Percentiles rank a stretch among this genome's conserved stretches.
phyloP scores from a whole-genome alignment of 2,888 invertebrate genomes.

The Acrobasis suavella region DNA sequence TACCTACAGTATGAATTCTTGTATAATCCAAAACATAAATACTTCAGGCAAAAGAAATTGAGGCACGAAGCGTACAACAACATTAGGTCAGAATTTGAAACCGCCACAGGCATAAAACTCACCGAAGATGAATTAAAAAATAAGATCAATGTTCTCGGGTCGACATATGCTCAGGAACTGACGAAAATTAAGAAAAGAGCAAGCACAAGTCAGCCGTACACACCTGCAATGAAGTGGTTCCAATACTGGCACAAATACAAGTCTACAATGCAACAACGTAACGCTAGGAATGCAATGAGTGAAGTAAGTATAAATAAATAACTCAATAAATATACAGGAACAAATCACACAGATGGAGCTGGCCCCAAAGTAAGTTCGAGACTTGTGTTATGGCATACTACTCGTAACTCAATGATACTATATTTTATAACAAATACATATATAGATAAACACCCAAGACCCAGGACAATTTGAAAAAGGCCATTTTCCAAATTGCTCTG shows the following conservation, averaged over 20 bases:
- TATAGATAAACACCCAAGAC: too few relatives aligned
- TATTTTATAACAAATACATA: too few relatives aligned
- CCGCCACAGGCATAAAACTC: background rate
- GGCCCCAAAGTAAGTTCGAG: too few relatives aligned
- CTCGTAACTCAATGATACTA: too few relatives aligned
- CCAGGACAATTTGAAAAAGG: too few relatives aligned
- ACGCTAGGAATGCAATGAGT: background rate
- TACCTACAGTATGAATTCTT: constrained; percentile 12
- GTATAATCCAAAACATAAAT: constrained; percentile 14
- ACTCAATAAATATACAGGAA: too few relatives aligned
- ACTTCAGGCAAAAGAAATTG: constrained; percentile 10
- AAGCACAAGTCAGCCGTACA: constrained; percentile 44
- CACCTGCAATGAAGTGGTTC: constrained; percentile 62
- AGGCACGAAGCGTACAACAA: constrained; percentile 1
- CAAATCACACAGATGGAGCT: too few relatives aligned
- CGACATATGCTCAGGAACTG: constrained; percentile 62
- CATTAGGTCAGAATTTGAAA: constrained; percentile 1
- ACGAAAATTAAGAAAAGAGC: constrained; percentile 44
- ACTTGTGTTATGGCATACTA: too few relatives aligned
- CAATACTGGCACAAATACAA: constrained; percentile 50
- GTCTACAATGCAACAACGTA: background rate
- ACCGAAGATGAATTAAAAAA: constrained; percentile 29
- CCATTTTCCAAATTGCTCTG: too few relatives aligned
- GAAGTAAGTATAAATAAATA: constrained; percentile 1
- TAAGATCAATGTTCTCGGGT: constrained; percentile 61